Percentiles rank a stretch among this genome's conserved stretches.
Evolutionary conservation across 2,888 invertebrate species (phyloP).

Genomic region (Phortica magna): DNA sequence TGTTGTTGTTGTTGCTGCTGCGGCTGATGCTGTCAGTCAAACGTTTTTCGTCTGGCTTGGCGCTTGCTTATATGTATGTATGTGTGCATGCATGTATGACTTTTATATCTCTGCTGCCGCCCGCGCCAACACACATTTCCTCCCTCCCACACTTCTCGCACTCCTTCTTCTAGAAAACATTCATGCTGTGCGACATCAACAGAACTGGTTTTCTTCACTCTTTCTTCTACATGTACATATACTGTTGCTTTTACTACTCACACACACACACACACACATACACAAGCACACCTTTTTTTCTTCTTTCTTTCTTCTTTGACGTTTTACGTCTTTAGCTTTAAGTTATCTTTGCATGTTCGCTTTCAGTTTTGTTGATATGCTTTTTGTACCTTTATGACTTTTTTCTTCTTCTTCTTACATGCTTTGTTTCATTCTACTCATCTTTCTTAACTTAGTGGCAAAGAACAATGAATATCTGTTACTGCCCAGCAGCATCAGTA

Average conservation of each 20-base stretch:
- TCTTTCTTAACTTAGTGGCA: neutral
- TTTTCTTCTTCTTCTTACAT: neutral
- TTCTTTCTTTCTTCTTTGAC: neutral
- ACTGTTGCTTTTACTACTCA: neutral
- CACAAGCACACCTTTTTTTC: neutral
- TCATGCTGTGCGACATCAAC: slow-evolving; percentile 43
- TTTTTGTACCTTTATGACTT: slow-evolving; percentile 49
- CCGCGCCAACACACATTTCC: too few relatives aligned
- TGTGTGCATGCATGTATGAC: too few relatives aligned
- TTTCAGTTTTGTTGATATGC: slow-evolving; percentile 62
- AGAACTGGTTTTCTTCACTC: slow-evolving; percentile 40
- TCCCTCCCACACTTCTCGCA: too few relatives aligned
- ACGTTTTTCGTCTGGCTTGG: slow-evolving; percentile 33
- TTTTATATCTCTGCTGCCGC: too few relatives aligned
- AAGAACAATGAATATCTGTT: slow-evolving; percentile 20
- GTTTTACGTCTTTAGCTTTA: slow-evolving; percentile 41
- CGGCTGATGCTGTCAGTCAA: slow-evolving; percentile 48
- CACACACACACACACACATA: neutral
- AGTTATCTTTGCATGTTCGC: slow-evolving; percentile 53
- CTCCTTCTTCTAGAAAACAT: too few relatives aligned
- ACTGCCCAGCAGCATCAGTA: slow-evolving; percentile 32
- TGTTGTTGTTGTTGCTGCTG: slow-evolving; percentile 38
- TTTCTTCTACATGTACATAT: neutral
- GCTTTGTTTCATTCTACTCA: slow-evolving; percentile 18
- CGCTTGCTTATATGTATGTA: slow-evolving; percentile 26